These are phyloP conservation scores for Phrynocephalus guinanensis DNA, from an alignment of 2,797 vertebrate genomes.

Conservation along the genomic window DNA sequence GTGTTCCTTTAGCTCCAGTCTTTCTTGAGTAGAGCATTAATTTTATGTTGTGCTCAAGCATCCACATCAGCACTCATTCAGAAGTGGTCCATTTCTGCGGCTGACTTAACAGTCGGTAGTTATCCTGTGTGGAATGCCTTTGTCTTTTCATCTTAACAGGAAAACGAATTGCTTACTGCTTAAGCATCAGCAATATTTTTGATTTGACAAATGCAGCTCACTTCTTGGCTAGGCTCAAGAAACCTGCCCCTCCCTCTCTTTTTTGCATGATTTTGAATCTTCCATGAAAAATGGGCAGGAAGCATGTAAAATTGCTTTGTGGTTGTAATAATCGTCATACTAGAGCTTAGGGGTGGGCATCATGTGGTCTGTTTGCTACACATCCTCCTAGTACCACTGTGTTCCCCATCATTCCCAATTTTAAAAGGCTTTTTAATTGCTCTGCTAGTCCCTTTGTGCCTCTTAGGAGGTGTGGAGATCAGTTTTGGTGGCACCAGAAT, in stretches of 20 bases:
- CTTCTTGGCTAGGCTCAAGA: neutral
- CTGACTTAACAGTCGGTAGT: neutral
- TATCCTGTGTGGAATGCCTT: slow-evolving; percentile 22
- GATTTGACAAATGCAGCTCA: neutral
- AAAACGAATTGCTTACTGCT: neutral
- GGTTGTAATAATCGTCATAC: too few species aligned
- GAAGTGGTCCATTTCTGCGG: slow-evolving; percentile 39
- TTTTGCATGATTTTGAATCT: neutral
- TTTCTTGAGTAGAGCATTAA: neutral
- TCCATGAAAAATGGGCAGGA: neutral
- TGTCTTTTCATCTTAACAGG: neutral
- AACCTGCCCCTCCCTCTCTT: neutral
- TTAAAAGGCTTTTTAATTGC: too few species aligned
- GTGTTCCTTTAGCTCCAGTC: neutral
- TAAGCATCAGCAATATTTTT: neutral
- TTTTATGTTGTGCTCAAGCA: neutral
- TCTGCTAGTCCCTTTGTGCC: too few species aligned
- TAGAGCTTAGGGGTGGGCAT: neutral
- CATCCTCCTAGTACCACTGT: too few species aligned
- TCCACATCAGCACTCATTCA: slow-evolving; percentile 10
- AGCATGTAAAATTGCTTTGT: neutral
- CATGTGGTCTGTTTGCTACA: too few species aligned
- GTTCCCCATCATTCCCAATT: too few species aligned
- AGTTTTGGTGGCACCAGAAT: too few species aligned
- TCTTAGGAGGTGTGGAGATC: too few species aligned